Evolutionary conservation across 2,888 invertebrate genomes (phyloP).

Genomic region (Mesorhabditis sp.): DNA sequence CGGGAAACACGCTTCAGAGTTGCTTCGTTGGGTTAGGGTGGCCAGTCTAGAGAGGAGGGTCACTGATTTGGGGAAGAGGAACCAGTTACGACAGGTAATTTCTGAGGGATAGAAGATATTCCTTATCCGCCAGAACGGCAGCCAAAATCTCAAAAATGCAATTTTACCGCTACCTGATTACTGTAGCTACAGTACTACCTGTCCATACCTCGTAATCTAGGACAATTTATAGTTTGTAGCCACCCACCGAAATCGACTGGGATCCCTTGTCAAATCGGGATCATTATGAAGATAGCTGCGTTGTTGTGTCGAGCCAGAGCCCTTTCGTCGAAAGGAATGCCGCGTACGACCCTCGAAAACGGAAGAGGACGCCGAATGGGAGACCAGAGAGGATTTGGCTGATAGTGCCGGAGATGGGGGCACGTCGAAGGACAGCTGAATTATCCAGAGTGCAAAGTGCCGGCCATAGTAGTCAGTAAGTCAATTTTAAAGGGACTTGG

Average conservation of each 20-base stretch:
- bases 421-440: constrained; percentile 36
- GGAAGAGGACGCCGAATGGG: neutral
- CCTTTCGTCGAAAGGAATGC: neutral
- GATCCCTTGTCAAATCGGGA: constrained; percentile 20
- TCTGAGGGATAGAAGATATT: too few species aligned
- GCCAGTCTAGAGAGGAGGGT: constrained; percentile 17
- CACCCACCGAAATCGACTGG: constrained; percentile 5
- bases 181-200: too few species aligned
- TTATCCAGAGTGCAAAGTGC: too few species aligned
- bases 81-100: too few species aligned
- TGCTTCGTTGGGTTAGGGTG: constrained; percentile 30
- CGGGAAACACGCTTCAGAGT: constrained; percentile 37
- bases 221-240: too few species aligned
- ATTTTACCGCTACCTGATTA: too few species aligned
- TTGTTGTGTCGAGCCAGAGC: neutral
- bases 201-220: too few species aligned
- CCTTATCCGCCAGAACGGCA: too few species aligned
- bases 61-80: too few species aligned
- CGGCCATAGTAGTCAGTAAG: too few species aligned
- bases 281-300: constrained; percentile 15
- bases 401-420: constrained; percentile 17
- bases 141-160: too few species aligned
- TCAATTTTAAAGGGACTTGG: too few species aligned
- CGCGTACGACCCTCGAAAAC: neutral
- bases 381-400: neutral